Percentiles rank a stretch among this genome's conserved stretches.
These are phyloP conservation scores for Isoperla grammatica DNA, from an alignment of 2,888 invertebrate species.

Conservation along the genomic window DNA sequence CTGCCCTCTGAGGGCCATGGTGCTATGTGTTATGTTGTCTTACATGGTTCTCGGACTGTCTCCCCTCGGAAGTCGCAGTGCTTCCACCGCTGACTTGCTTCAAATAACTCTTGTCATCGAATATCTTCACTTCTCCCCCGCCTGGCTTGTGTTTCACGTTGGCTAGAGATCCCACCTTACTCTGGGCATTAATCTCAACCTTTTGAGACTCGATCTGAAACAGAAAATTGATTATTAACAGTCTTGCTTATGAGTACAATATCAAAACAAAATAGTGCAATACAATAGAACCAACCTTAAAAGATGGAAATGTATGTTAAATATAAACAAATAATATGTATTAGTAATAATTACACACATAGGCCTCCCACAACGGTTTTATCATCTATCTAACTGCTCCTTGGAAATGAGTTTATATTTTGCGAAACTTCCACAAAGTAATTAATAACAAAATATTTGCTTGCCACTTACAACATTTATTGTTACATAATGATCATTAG, in stretches of 20 bases:
- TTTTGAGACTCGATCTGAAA: constrained; percentile 82
- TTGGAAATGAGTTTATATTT: too few relatives aligned
- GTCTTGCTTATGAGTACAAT: too few relatives aligned
- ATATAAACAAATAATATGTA: constrained; percentile 38
- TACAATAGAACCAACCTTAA: background rate
- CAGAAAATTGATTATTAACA: too few relatives aligned
- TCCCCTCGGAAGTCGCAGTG: constrained; percentile 35
- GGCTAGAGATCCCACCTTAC: constrained; percentile 87
- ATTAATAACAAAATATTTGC: too few relatives aligned
- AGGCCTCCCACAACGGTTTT: too few relatives aligned
- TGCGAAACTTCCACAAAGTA: too few relatives aligned
- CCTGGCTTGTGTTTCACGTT: constrained; percentile 88
- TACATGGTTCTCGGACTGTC: constrained; percentile 37
- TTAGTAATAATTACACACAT: constrained; percentile 27
- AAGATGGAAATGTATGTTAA: background rate
- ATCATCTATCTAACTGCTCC: too few relatives aligned
- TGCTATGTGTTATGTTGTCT: background rate
- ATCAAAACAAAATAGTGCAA: too few relatives aligned
- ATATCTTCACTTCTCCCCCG: constrained; percentile 91
- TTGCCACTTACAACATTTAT: too few relatives aligned
- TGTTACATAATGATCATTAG: too few relatives aligned
- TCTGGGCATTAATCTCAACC: constrained; percentile 85
- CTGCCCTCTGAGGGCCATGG: too few relatives aligned
- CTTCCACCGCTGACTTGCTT: constrained; percentile 54
- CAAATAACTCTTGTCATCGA: constrained; percentile 86